Evolutionary conservation across 2,113 vertebrate genomes (phyloP), one percentile per base, ranked within the genome.

Genomic region (Gadus chalcogrammus): DNA sequence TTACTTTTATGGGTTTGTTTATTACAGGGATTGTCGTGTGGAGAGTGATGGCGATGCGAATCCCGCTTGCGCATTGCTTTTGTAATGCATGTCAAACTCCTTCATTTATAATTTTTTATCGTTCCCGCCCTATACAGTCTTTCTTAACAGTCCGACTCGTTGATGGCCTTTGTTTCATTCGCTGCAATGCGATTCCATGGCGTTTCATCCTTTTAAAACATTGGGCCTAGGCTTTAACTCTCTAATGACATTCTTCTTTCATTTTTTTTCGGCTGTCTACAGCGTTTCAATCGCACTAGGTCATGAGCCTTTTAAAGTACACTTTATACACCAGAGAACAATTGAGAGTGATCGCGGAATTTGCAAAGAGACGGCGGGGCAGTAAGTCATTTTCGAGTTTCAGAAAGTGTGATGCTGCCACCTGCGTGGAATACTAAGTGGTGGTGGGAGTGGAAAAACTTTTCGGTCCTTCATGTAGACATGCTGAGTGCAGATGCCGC

Each of bases 351-450:
- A 79, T 87, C 84, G 84, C 80, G 69, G 80, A 84, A 86, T 86
- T 77, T 87, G 81, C 79, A 84, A 27, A 83, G 79, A 78, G 79
- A 85, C 76, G 80, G 72, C 77, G 68, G 77, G 72, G 80, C 74
- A 83, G 81, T 70, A 79, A 90, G 85, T 89, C 79, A 84, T 89
- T 89, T 89, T n/a, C 79, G 88, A 87, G 87, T 89, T 90, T 86
- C 79, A 48, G 8, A 48, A 48, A 48, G 42, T 48, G 42, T 48
- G 42, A 48, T 48, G 42, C 5, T 42, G 38, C 7, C 42, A 48
- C 42, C 42, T 9, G 42, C 42, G 7, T 48, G 12, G 42, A 4
- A 48, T 48, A 48, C 42, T 48, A 48, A 48, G 42, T 13, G 42
- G 42, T 11, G 42, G 42, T 24, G 42, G 42, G 42, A 48, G 12